A percentile compares a stretch with the other conserved stretches of the same genome.
phyloP scores from a whole-genome alignment of 2,113 vertebrate species.

The Mastomys natalensis region DNA sequence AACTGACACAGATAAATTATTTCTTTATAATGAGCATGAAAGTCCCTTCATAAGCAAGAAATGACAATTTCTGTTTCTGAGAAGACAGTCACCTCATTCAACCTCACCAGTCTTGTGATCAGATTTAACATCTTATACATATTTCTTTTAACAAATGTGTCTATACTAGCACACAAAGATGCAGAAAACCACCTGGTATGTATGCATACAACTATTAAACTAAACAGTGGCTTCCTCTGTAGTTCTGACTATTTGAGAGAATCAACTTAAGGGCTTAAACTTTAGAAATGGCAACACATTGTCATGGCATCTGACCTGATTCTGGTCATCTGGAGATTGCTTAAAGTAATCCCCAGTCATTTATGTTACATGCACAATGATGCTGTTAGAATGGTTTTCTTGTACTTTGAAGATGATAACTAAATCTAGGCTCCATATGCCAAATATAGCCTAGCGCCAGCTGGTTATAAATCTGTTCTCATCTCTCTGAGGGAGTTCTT shows the following conservation, averaged over 20 bases:
- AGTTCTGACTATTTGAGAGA: not conserved
- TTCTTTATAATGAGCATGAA: not conserved
- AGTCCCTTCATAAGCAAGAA: not conserved
- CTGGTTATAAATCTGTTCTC: conserved; percentile 88
- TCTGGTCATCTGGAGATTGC: conserved; percentile 67
- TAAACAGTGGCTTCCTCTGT: not conserved
- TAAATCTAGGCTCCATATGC: conserved; percentile 86
- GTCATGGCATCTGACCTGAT: conserved; percentile 62
- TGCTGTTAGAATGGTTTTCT: conserved; percentile 83
- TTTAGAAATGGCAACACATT: not conserved
- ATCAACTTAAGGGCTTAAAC: conserved; percentile 40
- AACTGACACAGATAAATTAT: not conserved
- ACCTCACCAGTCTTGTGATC: not conserved
- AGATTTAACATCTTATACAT: conserved; percentile 34
- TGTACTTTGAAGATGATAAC: conserved; percentile 84
- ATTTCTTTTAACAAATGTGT: conserved; percentile 31
- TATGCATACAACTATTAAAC: not conserved
- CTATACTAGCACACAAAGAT: not conserved
- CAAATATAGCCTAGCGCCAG: conserved; percentile 87
- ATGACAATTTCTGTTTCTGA: not conserved
- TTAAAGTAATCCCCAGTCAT: conserved; percentile 81
- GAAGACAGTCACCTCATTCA: not conserved
- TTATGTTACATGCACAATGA: conserved; percentile 76
- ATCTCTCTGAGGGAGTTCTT: conserved; percentile 80
- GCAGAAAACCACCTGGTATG: not conserved